Percentiles rank a stretch among this genome's conserved stretches.
These are phyloP conservation scores for Sinocyclocheilus grahami DNA, from an alignment of 2,113 vertebrate genomes.

Conservation along the genomic window DNA sequence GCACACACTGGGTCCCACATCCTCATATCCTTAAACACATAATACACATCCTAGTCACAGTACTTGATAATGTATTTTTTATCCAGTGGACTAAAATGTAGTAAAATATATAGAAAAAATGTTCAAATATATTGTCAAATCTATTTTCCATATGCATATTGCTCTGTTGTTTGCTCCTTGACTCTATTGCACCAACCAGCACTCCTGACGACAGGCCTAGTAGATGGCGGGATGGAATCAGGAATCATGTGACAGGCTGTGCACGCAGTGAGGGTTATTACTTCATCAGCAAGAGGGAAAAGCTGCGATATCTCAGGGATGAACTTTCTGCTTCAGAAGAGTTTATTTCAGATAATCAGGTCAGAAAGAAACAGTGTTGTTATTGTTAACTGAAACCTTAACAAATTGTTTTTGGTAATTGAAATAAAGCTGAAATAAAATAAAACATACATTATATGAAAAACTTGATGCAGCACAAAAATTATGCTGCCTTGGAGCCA, in stretches of 20 bases:
- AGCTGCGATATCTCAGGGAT: conserved; percentile 88
- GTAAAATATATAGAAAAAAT: no score
- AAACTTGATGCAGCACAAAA: not conserved
- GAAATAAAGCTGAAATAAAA: not conserved
- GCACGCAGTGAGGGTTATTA: conserved; percentile 97
- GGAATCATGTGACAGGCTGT: conserved; percentile 85
- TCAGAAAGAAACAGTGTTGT: conserved; percentile 58
- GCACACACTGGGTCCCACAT: conserved; percentile 90
- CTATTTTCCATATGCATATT: not conserved
- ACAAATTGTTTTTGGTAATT: not conserved
- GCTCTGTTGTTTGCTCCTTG: conserved; percentile 72
- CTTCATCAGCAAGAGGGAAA: conserved; percentile 92
- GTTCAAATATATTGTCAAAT: not conserved
- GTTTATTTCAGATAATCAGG: conserved; percentile 83
- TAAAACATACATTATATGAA: not conserved
- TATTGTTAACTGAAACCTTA: not conserved
- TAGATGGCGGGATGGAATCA: conserved; percentile 78
- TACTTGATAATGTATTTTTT: not conserved
- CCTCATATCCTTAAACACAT: conserved; percentile 90
- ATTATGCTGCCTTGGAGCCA: no score
- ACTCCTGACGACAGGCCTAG: conserved; percentile 80
- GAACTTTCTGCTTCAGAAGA: conserved; percentile 78
- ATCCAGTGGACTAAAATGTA: not conserved
- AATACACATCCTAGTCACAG: not conserved
- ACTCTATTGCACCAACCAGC: conserved; percentile 86